Conservation (phyloP, 2,113 vertebrate genomes). For the Cinclus cinclus region DNA sequence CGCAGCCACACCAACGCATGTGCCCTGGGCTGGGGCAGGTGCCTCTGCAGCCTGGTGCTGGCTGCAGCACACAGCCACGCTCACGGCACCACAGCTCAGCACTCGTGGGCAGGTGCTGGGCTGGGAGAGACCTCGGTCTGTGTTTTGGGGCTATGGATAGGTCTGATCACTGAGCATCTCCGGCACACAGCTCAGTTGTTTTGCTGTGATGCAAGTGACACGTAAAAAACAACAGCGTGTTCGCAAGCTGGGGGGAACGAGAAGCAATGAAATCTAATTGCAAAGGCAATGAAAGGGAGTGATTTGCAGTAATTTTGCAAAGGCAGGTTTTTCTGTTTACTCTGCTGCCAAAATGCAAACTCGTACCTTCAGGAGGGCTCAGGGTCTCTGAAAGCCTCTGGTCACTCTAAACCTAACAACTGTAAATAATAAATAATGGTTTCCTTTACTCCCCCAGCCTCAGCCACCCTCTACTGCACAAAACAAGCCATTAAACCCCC, state of each 20-base stretch:
- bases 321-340: neutral
- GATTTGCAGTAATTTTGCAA: neutral
- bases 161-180: neutral
- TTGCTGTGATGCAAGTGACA: neutral
- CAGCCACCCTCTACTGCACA: neutral
- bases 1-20: neutral
- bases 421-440: neutral
- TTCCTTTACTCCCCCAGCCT: neutral
- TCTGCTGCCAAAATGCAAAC: neutral
- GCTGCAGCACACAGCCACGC: neutral
- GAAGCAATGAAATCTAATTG: neutral
- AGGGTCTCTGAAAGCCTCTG: neutral
- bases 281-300: neutral
- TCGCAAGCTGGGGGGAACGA: neutral
- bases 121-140: neutral
- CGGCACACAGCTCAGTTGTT: neutral
- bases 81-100: neutral
- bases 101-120: rapidly evolving
- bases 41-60: neutral
- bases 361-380: neutral
- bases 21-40: rapidly evolving
- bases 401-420: neutral
- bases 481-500: neutral
- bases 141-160: neutral
- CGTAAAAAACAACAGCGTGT: rapidly evolving